phyloP scores from a whole-genome alignment of 2,113 vertebrate genomes.

The Procavia capensis region DNA sequence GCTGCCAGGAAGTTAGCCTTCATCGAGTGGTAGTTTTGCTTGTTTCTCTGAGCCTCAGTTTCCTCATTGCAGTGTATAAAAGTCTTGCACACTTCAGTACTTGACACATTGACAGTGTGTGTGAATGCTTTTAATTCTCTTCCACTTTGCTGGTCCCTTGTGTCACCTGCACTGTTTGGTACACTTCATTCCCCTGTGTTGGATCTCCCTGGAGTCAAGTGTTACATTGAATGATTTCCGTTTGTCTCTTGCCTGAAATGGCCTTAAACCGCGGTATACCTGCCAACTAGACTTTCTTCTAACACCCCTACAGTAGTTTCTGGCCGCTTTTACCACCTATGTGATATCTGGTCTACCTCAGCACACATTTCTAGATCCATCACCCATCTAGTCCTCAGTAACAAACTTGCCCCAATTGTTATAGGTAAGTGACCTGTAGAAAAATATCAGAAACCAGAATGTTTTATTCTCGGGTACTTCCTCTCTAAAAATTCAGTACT shows the following conservation, averaged over 20 bases:
- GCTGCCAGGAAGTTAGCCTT: neutral
- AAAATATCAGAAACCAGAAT: neutral
- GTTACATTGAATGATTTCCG: neutral
- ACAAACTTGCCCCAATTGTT: neutral
- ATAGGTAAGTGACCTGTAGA: neutral
- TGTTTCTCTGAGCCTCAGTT: neutral
- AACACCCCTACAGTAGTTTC: neutral
- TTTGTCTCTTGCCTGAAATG: neutral
- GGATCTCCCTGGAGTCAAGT: neutral
- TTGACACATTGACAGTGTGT: neutral
- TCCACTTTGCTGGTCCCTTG: neutral
- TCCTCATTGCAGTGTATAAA: neutral
- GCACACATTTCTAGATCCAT: neutral
- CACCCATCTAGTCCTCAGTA: neutral
- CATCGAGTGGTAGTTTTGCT: neutral
- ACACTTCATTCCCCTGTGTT: neutral
- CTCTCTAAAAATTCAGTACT: neutral
- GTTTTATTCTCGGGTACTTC: neutral
- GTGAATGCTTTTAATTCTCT: neutral
- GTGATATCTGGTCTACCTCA: neutral
- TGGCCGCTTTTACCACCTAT: neutral
- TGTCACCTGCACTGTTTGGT: neutral
- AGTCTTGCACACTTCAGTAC: neutral
- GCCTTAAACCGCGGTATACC: neutral
- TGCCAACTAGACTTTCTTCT: neutral